Evolutionary conservation across 2,113 vertebrate species (phyloP).

Genomic region (Pantherophis guttatus): DNA sequence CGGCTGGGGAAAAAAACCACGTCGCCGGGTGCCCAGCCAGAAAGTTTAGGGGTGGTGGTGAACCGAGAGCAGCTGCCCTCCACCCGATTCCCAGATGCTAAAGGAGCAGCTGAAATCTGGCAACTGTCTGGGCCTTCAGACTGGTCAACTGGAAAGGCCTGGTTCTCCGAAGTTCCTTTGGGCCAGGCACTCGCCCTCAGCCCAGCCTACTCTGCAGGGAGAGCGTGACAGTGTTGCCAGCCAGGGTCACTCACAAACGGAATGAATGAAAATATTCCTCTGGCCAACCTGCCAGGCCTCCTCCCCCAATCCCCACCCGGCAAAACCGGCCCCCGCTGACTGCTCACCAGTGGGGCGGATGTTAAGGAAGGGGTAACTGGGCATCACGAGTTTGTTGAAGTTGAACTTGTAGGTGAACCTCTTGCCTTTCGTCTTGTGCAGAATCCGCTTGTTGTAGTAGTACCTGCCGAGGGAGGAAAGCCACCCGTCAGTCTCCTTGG

Average conservation of each 20-base stretch:
- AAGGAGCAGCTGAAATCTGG: neutral
- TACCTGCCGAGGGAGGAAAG: slow-evolving; percentile 57
- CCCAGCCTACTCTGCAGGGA: neutral
- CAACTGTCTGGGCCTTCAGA: neutral
- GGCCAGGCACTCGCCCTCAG: neutral
- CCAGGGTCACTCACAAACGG: neutral
- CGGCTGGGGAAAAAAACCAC: neutral
- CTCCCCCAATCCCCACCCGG: too few species aligned
- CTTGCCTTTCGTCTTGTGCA: slow-evolving; percentile 82
- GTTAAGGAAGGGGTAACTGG: slow-evolving; percentile 78
- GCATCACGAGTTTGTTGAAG: slow-evolving; percentile 80
- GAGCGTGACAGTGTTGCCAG: rapidly evolving
- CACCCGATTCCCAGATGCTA: neutral
- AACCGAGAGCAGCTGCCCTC: neutral
- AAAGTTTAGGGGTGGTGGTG: neutral
- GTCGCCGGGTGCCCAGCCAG: neutral
- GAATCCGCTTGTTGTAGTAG: slow-evolving; percentile 80
- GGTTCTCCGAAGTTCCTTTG: neutral
- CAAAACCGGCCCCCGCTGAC: rapidly evolving
- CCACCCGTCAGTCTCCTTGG: too few species aligned
- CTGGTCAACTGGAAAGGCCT: neutral
- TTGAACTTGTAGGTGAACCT: slow-evolving; percentile 82
- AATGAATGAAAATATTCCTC: too few species aligned
- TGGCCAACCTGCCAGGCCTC: neutral
- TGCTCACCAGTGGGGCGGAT: slow-evolving; percentile 74